Base-by-base conservation (phyloP, 2,113 vertebrate species). In the Axis porcinus region DNA sequence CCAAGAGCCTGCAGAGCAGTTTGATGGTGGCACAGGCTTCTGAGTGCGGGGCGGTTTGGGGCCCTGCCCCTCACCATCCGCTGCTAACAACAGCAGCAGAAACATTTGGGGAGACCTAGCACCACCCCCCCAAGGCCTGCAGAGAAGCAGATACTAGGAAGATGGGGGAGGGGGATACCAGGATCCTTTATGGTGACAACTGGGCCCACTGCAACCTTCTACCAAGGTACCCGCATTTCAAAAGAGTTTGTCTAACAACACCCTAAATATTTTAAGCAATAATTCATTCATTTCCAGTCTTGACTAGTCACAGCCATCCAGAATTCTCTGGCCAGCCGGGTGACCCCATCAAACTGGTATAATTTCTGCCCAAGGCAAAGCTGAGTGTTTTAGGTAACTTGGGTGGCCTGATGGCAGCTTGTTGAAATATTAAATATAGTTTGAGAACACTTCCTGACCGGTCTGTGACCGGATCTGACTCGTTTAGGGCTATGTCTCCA, bases 371-470 rank as follows among this genome's bases (percentile, higher is more conserved):
- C 40, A 28, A 45, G 55, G 79, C 57, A 67, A 90, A 94, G 27
- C n/a, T 86, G 40, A 2, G 7, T 91, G 88, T 97, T 97, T 93
- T 52, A 89, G 95, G 83, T 97, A 54, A 91, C 83, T 89, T 97
- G 94, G 93, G 95, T 97, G 95, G 94, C 95, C 95, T 84, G 55
- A 8, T 36, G 95, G 85, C 62, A 33, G 85, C 62, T 94, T 97
- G 89, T 91, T 83, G 94, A 96, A 92, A 91, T 58, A 92, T 82
- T 95, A 97, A 97, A 97, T 91, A 94, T 28, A 94, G 94, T 85
- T 82, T 21, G 64, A 30, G 89, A 55, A 89, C 83, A 30, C 76
- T 92, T 94, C 92, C 89, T 96, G 70, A 13, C 85, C 1, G 15
- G 91, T 58, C 85, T 94, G 78, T 78, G 60, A 91, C 95, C 36